Percentiles rank a stretch among this genome's conserved stretches.
These are phyloP conservation scores for Euwallacea fornicatus DNA, from an alignment of 1,140 invertebrate genomes.

Conservation along the genomic window DNA sequence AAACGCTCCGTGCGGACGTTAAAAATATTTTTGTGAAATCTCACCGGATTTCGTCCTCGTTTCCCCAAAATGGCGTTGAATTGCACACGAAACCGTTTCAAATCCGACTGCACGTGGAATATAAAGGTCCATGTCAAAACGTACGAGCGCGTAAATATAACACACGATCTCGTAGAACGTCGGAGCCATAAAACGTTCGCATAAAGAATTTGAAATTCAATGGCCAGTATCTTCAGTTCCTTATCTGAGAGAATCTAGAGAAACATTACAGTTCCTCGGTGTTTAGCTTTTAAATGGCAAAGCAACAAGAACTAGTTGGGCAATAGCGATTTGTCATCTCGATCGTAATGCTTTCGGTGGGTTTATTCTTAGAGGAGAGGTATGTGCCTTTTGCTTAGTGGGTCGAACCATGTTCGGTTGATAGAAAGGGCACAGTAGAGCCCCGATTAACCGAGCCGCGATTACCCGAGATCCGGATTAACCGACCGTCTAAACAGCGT, in stretches of 20 bases:
- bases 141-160: not conserved
- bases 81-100: no score
- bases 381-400: not conserved
- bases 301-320: slow-evolving; percentile 32
- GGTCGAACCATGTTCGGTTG: no score
- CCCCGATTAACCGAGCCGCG: no score
- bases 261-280: slow-evolving; percentile 29
- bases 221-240: slow-evolving; percentile 24
- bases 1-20: no score
- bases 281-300: slow-evolving; percentile 37
- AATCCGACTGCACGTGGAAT: no score
- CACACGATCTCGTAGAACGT: not conserved
- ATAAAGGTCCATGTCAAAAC: no score
- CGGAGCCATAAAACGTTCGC: not conserved
- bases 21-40: no score
- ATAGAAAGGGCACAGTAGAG: no score
- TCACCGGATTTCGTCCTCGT: no score
- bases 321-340: slow-evolving; percentile 33
- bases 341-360: slow-evolving; percentile 17
- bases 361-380: slow-evolving; percentile 9
- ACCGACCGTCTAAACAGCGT: no score
- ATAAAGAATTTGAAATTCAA: slow-evolving; percentile 34
- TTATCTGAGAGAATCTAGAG: slow-evolving; percentile 24
- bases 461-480: no score
- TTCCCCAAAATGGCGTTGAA: no score